These are phyloP conservation scores for Emys orbicularis DNA, from an alignment of 2,797 vertebrate species.

Conservation along the genomic window DNA sequence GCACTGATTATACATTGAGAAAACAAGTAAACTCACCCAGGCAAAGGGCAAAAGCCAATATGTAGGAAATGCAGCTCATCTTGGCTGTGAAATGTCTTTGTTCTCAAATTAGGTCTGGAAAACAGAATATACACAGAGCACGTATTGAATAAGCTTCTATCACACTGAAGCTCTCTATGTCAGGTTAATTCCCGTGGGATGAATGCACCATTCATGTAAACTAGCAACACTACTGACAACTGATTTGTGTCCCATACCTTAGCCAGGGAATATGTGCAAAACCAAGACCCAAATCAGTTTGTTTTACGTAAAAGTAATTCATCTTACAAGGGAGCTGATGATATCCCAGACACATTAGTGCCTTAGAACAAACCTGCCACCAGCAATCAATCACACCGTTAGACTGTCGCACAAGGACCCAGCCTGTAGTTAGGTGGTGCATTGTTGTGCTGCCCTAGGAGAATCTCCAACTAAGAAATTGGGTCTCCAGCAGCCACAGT, in stretches of 20 bases:
- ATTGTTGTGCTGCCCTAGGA: neutral
- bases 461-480: neutral
- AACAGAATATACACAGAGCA: neutral
- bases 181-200: neutral
- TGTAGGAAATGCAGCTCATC: neutral
- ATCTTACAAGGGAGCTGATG: neutral
- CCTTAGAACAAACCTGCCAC: neutral
- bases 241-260: neutral
- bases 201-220: neutral
- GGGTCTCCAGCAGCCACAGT: neutral
- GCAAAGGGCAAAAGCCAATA: neutral
- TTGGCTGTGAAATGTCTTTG: accelerated
- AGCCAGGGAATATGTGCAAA: neutral
- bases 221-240: neutral
- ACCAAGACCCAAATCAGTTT: neutral
- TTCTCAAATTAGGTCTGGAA: accelerated
- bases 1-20: neutral
- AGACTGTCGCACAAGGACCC: neutral
- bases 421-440: neutral
- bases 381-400: neutral
- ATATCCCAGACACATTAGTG: neutral
- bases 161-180: neutral
- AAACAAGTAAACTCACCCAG: constrained; percentile 34
- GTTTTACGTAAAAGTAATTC: neutral
- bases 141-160: neutral